A percentile compares a stretch with the other conserved stretches of the same genome.
phyloP scores from a whole-genome alignment of 2,888 invertebrate genomes.

The Herminia tarsipennalis region DNA sequence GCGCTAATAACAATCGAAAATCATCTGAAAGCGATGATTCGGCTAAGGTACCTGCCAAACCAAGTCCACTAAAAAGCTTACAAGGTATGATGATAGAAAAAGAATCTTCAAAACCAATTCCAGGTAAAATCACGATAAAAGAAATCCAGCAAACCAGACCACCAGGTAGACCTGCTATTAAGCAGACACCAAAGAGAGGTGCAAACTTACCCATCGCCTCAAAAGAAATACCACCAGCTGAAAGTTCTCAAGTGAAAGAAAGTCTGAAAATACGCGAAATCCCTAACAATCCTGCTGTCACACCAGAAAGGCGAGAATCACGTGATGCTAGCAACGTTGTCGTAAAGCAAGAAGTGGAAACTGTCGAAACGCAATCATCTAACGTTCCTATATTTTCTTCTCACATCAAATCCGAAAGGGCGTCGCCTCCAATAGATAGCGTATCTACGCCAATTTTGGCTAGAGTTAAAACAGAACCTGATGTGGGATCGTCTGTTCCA shows the following conservation, averaged over 20 bases:
- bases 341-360: constrained; percentile 70
- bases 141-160: constrained; percentile 48
- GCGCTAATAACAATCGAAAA: constrained; percentile 29
- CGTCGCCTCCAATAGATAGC: constrained; percentile 56
- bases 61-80: constrained; percentile 49
- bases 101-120: constrained; percentile 21
- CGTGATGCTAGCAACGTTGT: constrained; percentile 57
- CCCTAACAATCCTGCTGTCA: constrained; percentile 13
- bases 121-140: constrained; percentile 44
- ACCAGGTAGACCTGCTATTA: constrained; percentile 65
- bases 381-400: constrained; percentile 64
- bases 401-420: constrained; percentile 72
- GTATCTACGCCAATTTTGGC: constrained; percentile 64
- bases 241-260: constrained; percentile 27
- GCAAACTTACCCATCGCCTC: constrained; percentile 52
- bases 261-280: neutral
- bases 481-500: constrained; percentile 23
- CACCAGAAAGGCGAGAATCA: constrained; percentile 56
- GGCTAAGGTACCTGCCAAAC: constrained; percentile 22
- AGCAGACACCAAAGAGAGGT: constrained; percentile 77
- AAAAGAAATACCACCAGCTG: constrained; percentile 47
- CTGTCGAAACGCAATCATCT: constrained; percentile 46
- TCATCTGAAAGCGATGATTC: constrained; percentile 58
- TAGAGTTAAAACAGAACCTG: constrained; percentile 70
- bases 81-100: constrained; percentile 54